phyloP scores from a whole-genome alignment of 1,140 invertebrate genomes.

The Cydia amplana region DNA sequence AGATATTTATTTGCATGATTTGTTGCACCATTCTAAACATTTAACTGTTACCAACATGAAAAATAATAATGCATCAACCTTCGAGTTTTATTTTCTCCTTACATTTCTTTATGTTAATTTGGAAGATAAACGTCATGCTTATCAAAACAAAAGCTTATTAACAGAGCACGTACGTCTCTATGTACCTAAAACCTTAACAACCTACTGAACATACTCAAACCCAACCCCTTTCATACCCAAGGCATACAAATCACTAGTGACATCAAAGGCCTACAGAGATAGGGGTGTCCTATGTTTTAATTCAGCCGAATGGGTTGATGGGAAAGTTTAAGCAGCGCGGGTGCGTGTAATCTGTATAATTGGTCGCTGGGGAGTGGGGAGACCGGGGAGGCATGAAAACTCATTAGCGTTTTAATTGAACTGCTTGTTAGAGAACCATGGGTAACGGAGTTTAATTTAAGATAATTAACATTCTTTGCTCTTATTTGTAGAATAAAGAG shows the following conservation, averaged over 20 bases:
- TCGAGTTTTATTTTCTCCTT: not conserved
- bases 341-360: conserved; percentile 52
- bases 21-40: no score
- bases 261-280: conserved; percentile 43
- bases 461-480: not conserved
- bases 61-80: conserved; percentile 15
- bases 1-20: no score
- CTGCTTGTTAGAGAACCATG: conserved; percentile 63
- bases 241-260: not conserved
- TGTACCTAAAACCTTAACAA: no score
- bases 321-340: conserved; percentile 58
- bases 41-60: no score
- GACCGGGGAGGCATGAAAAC: conserved; percentile 46
- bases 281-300: conserved; percentile 65
- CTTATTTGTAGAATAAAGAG: not conserved
- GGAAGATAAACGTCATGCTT: not conserved
- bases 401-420: conserved; percentile 61
- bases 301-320: conserved; percentile 55
- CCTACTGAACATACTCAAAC: no score
- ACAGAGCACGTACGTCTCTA: not conserved
- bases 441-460: conserved; percentile 35
- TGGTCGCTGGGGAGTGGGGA: conserved; percentile 45
- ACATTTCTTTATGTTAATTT: not conserved
- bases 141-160: not conserved
- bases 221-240: not conserved